phyloP scores from a whole-genome alignment of 2,113 vertebrate species.

The Prionailurus bengalensis region DNA sequence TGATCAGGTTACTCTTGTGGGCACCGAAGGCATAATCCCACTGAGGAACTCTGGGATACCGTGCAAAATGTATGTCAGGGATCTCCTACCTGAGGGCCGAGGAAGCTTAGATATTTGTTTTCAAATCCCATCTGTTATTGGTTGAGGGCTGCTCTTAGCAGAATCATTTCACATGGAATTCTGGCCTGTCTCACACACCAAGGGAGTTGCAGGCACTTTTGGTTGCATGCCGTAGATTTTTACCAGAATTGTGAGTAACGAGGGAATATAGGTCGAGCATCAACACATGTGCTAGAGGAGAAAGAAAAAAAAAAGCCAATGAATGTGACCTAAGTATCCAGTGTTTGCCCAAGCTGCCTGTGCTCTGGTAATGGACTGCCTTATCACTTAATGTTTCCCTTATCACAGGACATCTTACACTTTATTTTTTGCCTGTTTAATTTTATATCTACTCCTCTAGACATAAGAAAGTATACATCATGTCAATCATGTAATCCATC shows the following conservation, averaged over 20 bases:
- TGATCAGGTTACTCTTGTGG: neutral
- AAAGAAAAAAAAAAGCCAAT: neutral
- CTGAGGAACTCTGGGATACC: neutral
- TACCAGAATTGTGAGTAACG: neutral
- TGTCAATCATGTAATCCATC: neutral
- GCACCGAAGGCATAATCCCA: neutral
- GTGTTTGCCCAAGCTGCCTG: neutral
- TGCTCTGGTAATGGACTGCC: neutral
- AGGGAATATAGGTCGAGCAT: neutral
- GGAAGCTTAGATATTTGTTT: neutral
- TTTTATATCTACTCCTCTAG: neutral
- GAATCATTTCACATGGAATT: neutral
- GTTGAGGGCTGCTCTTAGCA: neutral
- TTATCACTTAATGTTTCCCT: neutral
- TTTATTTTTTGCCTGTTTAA: slow-evolving; percentile 22
- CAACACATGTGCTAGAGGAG: neutral
- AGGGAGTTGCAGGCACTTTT: neutral
- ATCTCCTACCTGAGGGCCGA: neutral
- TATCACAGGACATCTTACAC: neutral
- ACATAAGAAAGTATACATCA: neutral
- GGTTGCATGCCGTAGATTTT: neutral
- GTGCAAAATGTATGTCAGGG: neutral
- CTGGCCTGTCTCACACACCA: neutral
- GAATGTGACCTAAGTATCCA: neutral
- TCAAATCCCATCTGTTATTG: neutral